These are phyloP conservation scores for Drosophila murphyi DNA, from an alignment of 1,140 invertebrate genomes.

Conservation along the genomic window DNA sequence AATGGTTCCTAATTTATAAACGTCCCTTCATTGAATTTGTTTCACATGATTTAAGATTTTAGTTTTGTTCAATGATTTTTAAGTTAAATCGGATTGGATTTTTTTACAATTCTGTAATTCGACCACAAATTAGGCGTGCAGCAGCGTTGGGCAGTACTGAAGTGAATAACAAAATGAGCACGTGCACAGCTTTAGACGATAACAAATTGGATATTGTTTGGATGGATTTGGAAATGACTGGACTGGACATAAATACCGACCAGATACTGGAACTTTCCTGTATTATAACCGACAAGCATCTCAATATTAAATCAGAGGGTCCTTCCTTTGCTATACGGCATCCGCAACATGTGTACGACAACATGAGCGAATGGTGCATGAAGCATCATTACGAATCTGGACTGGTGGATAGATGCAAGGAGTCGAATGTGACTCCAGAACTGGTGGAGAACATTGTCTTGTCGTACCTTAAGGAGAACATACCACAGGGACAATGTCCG, in stretches of 20 bases:
- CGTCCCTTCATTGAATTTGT: too few species aligned
- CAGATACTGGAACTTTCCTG: slow-evolving; percentile 95
- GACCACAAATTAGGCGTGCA: neutral
- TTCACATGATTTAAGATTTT: neutral
- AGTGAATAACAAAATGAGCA: slow-evolving; percentile 43
- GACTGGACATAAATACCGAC: slow-evolving; percentile 90
- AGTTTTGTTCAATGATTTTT: slow-evolving; percentile 15
- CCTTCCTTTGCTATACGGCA: slow-evolving; percentile 94
- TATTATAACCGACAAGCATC: slow-evolving; percentile 92
- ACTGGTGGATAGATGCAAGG: slow-evolving; percentile 88
- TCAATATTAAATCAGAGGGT: slow-evolving; percentile 92
- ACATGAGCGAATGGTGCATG: slow-evolving; percentile 94
- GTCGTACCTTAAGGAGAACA: slow-evolving; percentile 90
- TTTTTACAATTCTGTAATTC: neutral
- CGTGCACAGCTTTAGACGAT: neutral
- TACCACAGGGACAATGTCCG: slow-evolving; percentile 88
- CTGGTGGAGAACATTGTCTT: slow-evolving; percentile 90
- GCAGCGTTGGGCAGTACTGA: neutral
- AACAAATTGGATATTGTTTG: slow-evolving; percentile 83
- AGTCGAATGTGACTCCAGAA: slow-evolving; percentile 88
- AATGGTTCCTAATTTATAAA: neutral
- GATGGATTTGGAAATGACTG: slow-evolving; percentile 90
- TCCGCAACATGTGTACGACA: slow-evolving; percentile 88
- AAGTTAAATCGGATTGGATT: slow-evolving; percentile 17
- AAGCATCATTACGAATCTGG: slow-evolving; percentile 91